Percentiles rank a stretch among this genome's conserved stretches.
Conservation (phyloP, 2,888 invertebrate genomes). For the Calliopum simillimum region DNA sequence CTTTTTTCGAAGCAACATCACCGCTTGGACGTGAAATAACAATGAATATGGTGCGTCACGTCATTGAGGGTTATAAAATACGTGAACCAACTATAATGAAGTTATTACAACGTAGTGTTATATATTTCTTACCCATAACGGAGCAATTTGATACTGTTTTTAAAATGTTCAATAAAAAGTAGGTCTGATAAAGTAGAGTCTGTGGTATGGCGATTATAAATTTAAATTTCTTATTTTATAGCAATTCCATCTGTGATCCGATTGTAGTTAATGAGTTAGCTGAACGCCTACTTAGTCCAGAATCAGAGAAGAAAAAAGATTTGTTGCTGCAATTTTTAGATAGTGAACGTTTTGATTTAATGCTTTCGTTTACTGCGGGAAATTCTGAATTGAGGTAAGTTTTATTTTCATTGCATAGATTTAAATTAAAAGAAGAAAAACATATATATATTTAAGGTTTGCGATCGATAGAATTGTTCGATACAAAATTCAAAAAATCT, state of each 20-base stretch:
- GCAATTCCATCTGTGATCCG: constrained; percentile 64
- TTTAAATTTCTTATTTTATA: constrained; percentile 35
- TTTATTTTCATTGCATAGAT: neutral
- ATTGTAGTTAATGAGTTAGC: constrained; percentile 72
- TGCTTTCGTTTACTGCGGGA: constrained; percentile 82
- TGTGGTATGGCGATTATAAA: neutral
- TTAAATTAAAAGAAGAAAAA: no score
- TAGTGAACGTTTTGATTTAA: constrained; percentile 76
- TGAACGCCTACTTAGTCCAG: constrained; percentile 71
- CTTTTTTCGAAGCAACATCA: constrained; percentile 80
- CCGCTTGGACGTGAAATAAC: constrained; percentile 87
- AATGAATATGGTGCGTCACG: constrained; percentile 84
- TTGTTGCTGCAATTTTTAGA: constrained; percentile 75
- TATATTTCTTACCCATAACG: constrained; percentile 81
- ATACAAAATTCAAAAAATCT: no score
- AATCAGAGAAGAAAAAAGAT: constrained; percentile 56
- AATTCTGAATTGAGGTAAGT: constrained; percentile 73
- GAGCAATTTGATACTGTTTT: constrained; percentile 57
- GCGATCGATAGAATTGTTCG: no score
- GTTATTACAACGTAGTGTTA: constrained; percentile 77
- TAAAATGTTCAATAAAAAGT: constrained; percentile 59
- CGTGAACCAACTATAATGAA: constrained; percentile 75
- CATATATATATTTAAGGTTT: no score
- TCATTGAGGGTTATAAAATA: constrained; percentile 77
- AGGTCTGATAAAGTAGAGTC: constrained; percentile 40